Evolutionary conservation across 2,888 invertebrate species (phyloP).

Genomic region (Leptinotarsa haldemani): DNA sequence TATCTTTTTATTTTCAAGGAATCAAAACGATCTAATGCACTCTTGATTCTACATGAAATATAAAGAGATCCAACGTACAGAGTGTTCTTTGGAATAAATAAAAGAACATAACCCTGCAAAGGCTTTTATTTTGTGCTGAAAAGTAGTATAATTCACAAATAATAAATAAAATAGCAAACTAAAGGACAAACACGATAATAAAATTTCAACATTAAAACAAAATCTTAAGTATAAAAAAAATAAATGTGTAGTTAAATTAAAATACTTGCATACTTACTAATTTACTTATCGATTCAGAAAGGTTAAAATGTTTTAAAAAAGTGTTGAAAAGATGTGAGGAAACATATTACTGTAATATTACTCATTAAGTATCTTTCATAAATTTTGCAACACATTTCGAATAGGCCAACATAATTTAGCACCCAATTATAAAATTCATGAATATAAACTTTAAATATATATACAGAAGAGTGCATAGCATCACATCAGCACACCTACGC

Average conservation of each 20-base stretch:
- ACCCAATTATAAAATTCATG: constrained; percentile 60
- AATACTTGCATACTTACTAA: constrained; percentile 25
- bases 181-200: constrained; percentile 59
- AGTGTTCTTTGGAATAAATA: constrained; percentile 1
- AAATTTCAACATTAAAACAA: constrained; percentile 61
- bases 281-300: constrained; percentile 37
- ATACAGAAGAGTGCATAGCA: constrained; percentile 62
- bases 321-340: neutral
- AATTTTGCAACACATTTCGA: constrained; percentile 42
- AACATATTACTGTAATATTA: constrained; percentile 22
- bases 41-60: too few species aligned
- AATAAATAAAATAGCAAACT: constrained; percentile 59
- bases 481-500: constrained; percentile 65
- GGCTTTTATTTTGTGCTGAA: constrained; percentile 61
- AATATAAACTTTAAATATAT: constrained; percentile 58
- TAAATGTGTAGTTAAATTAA: constrained; percentile 39
- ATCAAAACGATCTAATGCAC: too few species aligned
- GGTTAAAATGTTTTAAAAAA: constrained; percentile 22
- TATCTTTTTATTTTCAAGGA: too few species aligned
- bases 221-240: constrained; percentile 54
- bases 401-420: constrained; percentile 54
- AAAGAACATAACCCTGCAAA: constrained; percentile 31
- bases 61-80: too few species aligned
- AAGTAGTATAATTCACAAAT: constrained; percentile 57
- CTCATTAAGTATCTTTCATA: constrained; percentile 41